phyloP scores from a whole-genome alignment of 2,113 vertebrate species.

The Archilochus colubris region DNA sequence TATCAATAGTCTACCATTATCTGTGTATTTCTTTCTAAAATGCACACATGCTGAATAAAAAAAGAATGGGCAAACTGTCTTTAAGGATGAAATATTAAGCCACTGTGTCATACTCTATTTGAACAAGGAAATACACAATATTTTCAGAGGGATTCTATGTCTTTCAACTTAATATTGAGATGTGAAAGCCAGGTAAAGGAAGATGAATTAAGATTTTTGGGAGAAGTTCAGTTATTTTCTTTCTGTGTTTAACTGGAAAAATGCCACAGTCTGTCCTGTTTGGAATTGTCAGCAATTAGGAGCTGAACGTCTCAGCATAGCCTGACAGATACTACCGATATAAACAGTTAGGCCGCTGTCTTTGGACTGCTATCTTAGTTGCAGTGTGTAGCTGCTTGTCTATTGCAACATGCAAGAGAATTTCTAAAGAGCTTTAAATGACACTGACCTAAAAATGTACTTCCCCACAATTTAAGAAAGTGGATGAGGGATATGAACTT shows the following conservation, averaged over 20 bases:
- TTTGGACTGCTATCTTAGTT: not conserved
- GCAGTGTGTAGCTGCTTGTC: not conserved
- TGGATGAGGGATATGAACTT: not conserved
- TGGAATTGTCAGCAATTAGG: not conserved
- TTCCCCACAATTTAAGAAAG: not conserved
- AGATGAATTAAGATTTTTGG: not conserved
- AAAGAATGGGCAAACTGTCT: not conserved
- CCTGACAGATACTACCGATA: not conserved
- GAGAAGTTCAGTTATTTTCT: accelerated
- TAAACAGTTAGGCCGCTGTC: not conserved
- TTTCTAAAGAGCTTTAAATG: not conserved
- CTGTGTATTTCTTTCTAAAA: not conserved
- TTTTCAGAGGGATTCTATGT: not conserved
- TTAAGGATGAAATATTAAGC: not conserved
- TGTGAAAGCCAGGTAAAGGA: not conserved
- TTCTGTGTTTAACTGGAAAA: not conserved
- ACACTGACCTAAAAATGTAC: not conserved
- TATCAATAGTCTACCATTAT: not conserved
- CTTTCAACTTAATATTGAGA: not conserved
- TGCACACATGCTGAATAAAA: not conserved
- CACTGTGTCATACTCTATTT: not conserved
- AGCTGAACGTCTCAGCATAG: not conserved
- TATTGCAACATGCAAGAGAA: not conserved
- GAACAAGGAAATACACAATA: not conserved
- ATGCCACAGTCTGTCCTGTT: not conserved